A percentile compares a stretch with the other conserved stretches of the same genome.
Conservation (phyloP, 2,888 invertebrate genomes). For the Venusia cambrica region DNA sequence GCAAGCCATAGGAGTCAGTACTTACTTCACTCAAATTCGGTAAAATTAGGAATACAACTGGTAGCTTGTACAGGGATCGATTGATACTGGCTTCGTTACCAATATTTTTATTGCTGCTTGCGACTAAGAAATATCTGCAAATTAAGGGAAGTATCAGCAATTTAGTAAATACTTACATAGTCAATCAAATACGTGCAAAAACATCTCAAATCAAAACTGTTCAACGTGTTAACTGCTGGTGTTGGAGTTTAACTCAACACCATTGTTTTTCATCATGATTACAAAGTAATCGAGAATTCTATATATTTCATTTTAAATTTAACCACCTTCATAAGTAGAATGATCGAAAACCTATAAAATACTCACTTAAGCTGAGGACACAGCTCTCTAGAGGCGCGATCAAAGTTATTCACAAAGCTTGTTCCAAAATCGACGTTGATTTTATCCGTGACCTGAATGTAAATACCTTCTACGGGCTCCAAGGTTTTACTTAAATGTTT, state of each 20-base stretch:
- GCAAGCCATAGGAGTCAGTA: no score
- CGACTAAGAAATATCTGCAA: not conserved
- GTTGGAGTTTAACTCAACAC: no score
- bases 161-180: constrained; percentile 8
- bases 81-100: constrained; percentile 12
- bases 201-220: no score
- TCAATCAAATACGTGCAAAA: no score
- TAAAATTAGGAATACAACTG: no score
- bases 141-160: not conserved
- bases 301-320: no score
- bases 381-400: constrained; percentile 1
- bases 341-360: no score
- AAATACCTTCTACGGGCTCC: constrained; percentile 9
- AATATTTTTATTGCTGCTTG: not conserved
- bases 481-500: constrained; percentile 1
- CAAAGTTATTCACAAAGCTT: constrained; percentile 1
- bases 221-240: no score
- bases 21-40: no score
- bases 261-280: no score
- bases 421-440: not conserved
- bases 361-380: constrained; percentile 14
- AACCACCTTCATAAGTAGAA: no score
- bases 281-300: no score
- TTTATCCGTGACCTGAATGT: constrained; percentile 1
- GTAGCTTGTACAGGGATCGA: constrained; percentile 22